Evolutionary conservation across 2,797 vertebrate species (phyloP).

Genomic region (Micromesistius poutassou): DNA sequence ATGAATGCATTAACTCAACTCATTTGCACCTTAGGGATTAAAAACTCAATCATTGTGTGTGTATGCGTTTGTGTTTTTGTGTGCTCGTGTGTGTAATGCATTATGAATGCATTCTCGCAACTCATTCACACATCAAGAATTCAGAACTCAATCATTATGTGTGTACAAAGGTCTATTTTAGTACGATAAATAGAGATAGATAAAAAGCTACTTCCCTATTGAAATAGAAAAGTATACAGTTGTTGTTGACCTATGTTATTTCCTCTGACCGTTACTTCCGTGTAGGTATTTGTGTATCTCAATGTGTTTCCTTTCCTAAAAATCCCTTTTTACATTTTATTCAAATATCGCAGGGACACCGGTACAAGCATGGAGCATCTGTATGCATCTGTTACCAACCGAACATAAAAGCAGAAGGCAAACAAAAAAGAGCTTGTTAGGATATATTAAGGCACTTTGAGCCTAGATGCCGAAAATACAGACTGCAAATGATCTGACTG

Average conservation of each 20-base stretch:
- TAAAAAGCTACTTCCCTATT: neutral
- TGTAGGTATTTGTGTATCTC: neutral
- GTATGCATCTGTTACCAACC: neutral
- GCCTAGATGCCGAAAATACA: neutral
- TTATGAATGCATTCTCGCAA: neutral
- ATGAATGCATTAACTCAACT: neutral
- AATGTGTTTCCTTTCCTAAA: neutral
- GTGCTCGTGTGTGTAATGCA: neutral
- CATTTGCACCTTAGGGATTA: neutral
- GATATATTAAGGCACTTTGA: neutral
- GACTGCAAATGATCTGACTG: neutral
- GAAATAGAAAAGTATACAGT: neutral
- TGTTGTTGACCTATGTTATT: neutral
- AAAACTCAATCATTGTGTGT: neutral
- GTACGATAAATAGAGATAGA: too few species aligned
- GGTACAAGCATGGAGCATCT: neutral
- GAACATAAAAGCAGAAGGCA: neutral
- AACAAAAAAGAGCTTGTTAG: neutral
- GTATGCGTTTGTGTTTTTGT: neutral
- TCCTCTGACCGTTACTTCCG: neutral
- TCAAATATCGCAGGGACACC: neutral
- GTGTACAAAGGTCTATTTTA: neutral
- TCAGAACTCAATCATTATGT: neutral
- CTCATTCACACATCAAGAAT: neutral
- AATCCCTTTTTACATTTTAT: neutral